Percentiles rank a stretch among this genome's conserved stretches.
These are phyloP conservation scores for Perodicticus potto DNA, from an alignment of 2,797 vertebrate species.

Conservation along the genomic window DNA sequence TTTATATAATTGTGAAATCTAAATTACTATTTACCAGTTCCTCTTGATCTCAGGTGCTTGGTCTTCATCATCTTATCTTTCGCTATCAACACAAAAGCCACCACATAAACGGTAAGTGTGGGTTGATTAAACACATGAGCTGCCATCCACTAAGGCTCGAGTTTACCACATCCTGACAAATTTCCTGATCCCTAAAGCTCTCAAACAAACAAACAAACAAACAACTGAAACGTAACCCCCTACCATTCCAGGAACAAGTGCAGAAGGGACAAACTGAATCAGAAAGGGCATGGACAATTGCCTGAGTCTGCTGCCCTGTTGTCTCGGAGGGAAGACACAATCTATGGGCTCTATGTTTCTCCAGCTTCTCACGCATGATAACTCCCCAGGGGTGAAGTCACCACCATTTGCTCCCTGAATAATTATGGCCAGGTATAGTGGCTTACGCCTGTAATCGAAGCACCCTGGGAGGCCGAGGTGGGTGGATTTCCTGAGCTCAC, in stretches of 20 bases:
- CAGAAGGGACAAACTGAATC: neutral
- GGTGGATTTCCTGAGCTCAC: too few relatives aligned
- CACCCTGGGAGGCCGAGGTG: too few relatives aligned
- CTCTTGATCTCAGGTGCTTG: neutral
- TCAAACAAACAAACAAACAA: neutral
- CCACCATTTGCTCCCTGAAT: too few relatives aligned
- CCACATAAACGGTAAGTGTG: neutral
- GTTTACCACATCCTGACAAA: neutral
- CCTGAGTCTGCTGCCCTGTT: neutral
- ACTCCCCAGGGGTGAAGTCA: neutral
- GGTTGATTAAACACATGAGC: neutral
- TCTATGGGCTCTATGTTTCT: neutral
- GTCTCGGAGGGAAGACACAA: fast-evolving
- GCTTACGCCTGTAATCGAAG: too few relatives aligned
- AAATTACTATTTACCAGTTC: neutral
- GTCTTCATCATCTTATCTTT: neutral
- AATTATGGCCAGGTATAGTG: neutral
- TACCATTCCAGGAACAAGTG: neutral
- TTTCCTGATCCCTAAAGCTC: neutral
- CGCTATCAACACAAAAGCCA: neutral
- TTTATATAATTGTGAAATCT: neutral
- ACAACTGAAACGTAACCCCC: too few relatives aligned
- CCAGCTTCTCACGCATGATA: neutral
- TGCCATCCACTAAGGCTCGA: too few relatives aligned
- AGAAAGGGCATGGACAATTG: neutral